A percentile compares a stretch with the other conserved stretches of the same genome.
Conservation (phyloP, 2,797 vertebrate genomes). For the Eulemur albifrons region DNA sequence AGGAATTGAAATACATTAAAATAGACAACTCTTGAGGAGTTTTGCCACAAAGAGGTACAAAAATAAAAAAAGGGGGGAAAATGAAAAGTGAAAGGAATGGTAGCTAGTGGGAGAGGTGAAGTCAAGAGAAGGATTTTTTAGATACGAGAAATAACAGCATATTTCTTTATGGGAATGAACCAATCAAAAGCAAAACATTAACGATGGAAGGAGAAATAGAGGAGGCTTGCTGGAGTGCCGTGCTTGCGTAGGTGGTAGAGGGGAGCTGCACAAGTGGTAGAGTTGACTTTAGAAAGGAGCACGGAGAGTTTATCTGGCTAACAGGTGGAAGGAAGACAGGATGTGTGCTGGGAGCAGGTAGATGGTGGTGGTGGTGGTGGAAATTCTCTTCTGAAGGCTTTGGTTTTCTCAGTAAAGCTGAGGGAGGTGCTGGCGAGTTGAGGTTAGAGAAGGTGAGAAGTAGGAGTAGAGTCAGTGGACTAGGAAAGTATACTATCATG, state of each 20-base stretch:
- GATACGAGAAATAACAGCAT: neutral
- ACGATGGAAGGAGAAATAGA: neutral
- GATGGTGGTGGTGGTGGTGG: accelerated
- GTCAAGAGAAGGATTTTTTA: neutral
- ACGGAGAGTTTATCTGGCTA: neutral
- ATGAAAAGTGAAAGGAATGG: neutral
- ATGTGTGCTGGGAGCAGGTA: neutral
- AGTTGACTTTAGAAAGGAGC: neutral
- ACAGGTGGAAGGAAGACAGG: neutral
- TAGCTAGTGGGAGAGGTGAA: neutral
- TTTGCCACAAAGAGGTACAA: neutral
- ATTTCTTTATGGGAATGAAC: neutral
- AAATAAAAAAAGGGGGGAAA: neutral
- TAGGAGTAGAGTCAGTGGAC: neutral
- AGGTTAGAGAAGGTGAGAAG: neutral
- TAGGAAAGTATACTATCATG: neutral
- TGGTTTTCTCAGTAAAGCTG: neutral
- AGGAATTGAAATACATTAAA: neutral
- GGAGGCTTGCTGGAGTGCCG: neutral
- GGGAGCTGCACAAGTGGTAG: accelerated
- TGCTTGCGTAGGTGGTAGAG: neutral
- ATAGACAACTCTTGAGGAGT: neutral
- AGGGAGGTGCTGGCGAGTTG: neutral
- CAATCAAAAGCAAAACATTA: neutral
- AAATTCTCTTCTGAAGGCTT: neutral